Evolutionary conservation across 2,113 vertebrate genomes (phyloP).

Genomic region (Sinocyclocheilus maitianheensis): DNA sequence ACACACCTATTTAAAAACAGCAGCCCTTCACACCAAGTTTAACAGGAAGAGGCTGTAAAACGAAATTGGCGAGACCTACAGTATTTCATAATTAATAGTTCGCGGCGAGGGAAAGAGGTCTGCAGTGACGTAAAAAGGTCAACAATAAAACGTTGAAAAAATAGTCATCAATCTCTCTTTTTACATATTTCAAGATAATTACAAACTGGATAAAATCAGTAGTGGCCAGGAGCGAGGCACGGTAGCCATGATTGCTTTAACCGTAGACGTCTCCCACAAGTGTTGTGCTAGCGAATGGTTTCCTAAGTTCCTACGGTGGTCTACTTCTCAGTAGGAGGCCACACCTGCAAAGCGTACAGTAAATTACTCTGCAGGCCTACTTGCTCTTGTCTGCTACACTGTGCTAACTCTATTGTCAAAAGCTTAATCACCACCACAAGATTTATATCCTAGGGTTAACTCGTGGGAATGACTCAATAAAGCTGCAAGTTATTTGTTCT

Average conservation of each 20-base stretch:
- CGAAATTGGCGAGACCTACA: conserved; percentile 68
- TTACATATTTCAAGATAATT: conserved; percentile 61
- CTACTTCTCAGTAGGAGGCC: conserved; percentile 68
- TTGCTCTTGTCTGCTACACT: conserved; percentile 73
- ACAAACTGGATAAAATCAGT: conserved; percentile 55
- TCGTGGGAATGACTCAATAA: conserved; percentile 73
- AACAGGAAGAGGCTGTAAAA: conserved; percentile 79
- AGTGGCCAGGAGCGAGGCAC: conserved; percentile 61
- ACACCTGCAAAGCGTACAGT: conserved; percentile 74
- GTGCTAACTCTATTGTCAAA: conserved; percentile 78
- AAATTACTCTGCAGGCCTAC: conserved; percentile 78
- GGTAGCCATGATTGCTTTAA: conserved; percentile 68
- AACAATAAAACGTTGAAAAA: conserved; percentile 65
- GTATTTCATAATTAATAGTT: conserved; percentile 82
- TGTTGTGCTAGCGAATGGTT: conserved; percentile 51
- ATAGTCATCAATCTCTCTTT: conserved; percentile 70
- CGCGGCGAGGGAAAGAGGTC: conserved; percentile 61
- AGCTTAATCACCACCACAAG: conserved; percentile 77
- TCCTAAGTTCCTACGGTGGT: conserved; percentile 70
- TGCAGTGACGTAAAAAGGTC: conserved; percentile 75
- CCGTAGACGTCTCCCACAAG: conserved; percentile 40
- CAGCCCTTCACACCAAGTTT: conserved; percentile 75
- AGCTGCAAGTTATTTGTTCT: conserved; percentile 64
- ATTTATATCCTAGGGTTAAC: conserved; percentile 82
- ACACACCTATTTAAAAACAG: conserved; percentile 73